These are phyloP conservation scores for Amblyopsis rosae DNA, from an alignment of 2,113 vertebrate genomes.

Conservation along the genomic window DNA sequence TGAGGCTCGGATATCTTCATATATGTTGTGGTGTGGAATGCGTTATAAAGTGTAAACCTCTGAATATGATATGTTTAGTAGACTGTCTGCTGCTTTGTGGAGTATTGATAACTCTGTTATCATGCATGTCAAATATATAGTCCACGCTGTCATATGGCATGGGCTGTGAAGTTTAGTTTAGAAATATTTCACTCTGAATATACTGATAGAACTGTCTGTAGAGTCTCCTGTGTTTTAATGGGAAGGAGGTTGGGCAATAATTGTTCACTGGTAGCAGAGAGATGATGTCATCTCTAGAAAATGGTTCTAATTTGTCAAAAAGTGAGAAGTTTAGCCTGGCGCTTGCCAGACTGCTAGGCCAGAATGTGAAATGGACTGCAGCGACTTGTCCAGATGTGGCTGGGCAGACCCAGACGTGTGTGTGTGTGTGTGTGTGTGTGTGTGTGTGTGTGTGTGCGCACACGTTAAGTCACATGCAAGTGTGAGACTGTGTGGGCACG, in stretches of 20 bases:
- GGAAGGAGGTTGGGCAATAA: conserved; percentile 37
- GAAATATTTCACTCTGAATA: background rate
- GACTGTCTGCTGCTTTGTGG: background rate
- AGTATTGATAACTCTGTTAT: background rate
- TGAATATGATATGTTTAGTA: background rate
- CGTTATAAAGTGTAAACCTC: background rate
- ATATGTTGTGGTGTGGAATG: background rate
- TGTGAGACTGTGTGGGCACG: conserved; percentile 1
- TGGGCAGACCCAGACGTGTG: conserved; percentile 40
- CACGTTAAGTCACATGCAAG: background rate
- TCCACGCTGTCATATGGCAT: background rate
- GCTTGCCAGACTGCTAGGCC: conserved; percentile 58
- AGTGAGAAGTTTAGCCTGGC: conserved; percentile 62
- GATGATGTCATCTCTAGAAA: conserved; percentile 70
- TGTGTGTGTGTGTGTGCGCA: conserved; percentile 9
- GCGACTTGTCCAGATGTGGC: conserved; percentile 66
- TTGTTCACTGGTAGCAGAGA: conserved; percentile 49
- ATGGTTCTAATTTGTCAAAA: conserved; percentile 75
- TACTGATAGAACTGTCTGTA: conserved; percentile 18
- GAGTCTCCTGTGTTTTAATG: conserved; percentile 18
- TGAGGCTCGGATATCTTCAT: conserved; percentile 25
- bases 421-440: conserved; percentile 17
- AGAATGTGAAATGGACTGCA: conserved; percentile 53
- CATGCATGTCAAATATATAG: background rate
- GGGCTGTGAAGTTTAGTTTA: background rate